Evolutionary conservation across 2,797 vertebrate genomes (phyloP), one percentile per base, ranked within the genome.

Genomic region (Tadarida brasiliensis): DNA sequence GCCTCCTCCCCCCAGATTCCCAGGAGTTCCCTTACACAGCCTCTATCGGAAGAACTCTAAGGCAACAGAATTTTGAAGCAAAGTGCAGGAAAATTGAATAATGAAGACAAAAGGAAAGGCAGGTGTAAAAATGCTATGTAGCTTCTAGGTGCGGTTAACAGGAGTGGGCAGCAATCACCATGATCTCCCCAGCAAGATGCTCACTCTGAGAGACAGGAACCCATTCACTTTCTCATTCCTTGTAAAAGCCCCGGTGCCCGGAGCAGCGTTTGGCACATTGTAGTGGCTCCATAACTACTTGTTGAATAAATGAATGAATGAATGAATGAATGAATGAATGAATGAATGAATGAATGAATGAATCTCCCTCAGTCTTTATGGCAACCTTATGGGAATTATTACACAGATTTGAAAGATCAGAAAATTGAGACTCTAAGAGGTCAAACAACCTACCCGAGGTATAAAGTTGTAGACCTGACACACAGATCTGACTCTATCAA

Each of bases 41-140:
- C 63, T 71, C 70, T 44, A 22, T 15, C 49, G 51, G 20, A 90
- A 95, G 61, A 51, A 59, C 47, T 63, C 71, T 24, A 83, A 71
- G 67, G 35, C 87, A 85, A 80, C 6, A 51, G 82, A 86, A 95
- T 76, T 92, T 49, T 87, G 87, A 90, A 15, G 81, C 54, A 73
- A 82, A 8, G 5, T 68, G 12, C 85, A 67, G 19, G 24, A 15
- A 3, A 56, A 82, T 10, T 85, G 33, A 93, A 73, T 63, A 71
- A 68, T 15, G 4, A 77, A 89, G 30, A 28, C 0, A 56, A 54
- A 83, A 91, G 17, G 44, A 74, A 71, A 83, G 78, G 30, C 33
- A 87, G 20, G 16, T 47, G 11, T 30, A 20, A 88, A 85, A 39
- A 51, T 20, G 15, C 9, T 76, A 9, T 30, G 15, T 19, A n/a